phyloP scores from a whole-genome alignment of 2,888 invertebrate genomes.

The Drosophila acutilabella region DNA sequence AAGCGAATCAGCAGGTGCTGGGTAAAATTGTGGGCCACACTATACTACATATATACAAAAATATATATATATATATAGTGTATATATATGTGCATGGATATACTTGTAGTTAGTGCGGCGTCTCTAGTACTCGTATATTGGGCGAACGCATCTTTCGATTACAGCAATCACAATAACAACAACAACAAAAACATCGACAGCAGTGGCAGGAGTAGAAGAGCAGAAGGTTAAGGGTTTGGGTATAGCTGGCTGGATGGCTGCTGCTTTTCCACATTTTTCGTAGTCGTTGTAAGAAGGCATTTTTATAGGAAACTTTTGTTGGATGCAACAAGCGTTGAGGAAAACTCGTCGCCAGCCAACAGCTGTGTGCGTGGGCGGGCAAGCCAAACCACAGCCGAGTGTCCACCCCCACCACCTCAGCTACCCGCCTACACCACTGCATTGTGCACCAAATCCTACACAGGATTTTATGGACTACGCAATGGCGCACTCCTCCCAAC shows the following conservation, averaged over 20 bases:
- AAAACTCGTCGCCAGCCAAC: slow-evolving; percentile 33
- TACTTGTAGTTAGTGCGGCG: slow-evolving; percentile 46
- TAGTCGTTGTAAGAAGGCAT: slow-evolving; percentile 76
- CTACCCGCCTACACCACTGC: neutral
- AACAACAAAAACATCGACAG: slow-evolving; percentile 14
- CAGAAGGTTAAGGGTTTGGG: neutral
- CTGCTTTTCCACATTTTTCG: slow-evolving; percentile 26
- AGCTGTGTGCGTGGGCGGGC: slow-evolving; percentile 43
- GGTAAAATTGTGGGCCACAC: slow-evolving; percentile 66
- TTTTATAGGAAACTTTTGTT: slow-evolving; percentile 61
- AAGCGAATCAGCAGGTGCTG: slow-evolving; percentile 77
- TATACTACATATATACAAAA: slow-evolving; percentile 17
- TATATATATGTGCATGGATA: neutral
- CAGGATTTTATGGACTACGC: slow-evolving; percentile 72
- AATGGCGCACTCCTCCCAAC: slow-evolving; percentile 59
- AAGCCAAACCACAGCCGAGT: slow-evolving; percentile 25
- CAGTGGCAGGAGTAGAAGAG: slow-evolving; percentile 5
- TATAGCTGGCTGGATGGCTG: no score
- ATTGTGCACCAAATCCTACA: slow-evolving; percentile 49
- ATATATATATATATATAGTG: neutral
- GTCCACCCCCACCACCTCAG: no score
- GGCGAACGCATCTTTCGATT: slow-evolving; percentile 79
- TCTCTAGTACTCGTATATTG: slow-evolving; percentile 52
- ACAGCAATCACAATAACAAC: slow-evolving; percentile 59
- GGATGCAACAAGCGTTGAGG: slow-evolving; percentile 75